phyloP scores from a whole-genome alignment of 1,140 invertebrate genomes.

The Amyelois transitella region DNA sequence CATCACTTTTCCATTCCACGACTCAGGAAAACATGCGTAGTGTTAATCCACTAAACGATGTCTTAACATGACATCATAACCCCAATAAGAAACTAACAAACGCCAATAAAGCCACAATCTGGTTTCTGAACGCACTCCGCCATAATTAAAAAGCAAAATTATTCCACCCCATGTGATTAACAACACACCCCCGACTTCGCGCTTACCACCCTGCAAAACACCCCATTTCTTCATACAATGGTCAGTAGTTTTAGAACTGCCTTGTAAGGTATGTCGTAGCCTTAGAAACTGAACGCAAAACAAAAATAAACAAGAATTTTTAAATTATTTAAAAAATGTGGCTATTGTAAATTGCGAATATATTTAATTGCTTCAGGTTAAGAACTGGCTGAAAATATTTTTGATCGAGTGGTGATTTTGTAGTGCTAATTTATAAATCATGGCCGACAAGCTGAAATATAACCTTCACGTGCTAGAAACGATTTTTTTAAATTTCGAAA shows the following conservation, averaged over 20 bases:
- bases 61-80: slow-evolving; percentile 29
- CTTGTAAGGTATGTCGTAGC: slow-evolving; percentile 53
- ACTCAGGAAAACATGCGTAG: neutral
- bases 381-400: slow-evolving; percentile 13
- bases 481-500: slow-evolving; percentile 20
- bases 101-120: slow-evolving; percentile 37
- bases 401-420: slow-evolving; percentile 11
- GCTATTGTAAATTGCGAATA: neutral
- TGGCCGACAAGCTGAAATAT: slow-evolving; percentile 27
- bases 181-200: slow-evolving; percentile 23
- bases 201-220: slow-evolving; percentile 17
- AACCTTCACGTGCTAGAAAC: slow-evolving; percentile 20
- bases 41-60: neutral
- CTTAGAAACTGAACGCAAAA: slow-evolving; percentile 66
- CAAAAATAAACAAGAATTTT: slow-evolving; percentile 61
- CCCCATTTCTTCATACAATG: slow-evolving; percentile 53
- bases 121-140: slow-evolving; percentile 47
- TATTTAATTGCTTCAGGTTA: slow-evolving; percentile 3
- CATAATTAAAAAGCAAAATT: slow-evolving; percentile 68
- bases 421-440: slow-evolving; percentile 23
- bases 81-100: slow-evolving; percentile 21
- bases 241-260: slow-evolving; percentile 56
- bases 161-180: slow-evolving; percentile 63
- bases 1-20: too few relatives aligned
- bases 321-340: slow-evolving; percentile 13